Evolutionary conservation across 2,113 vertebrate species (phyloP).

Genomic region (Seriola dumerili): DNA sequence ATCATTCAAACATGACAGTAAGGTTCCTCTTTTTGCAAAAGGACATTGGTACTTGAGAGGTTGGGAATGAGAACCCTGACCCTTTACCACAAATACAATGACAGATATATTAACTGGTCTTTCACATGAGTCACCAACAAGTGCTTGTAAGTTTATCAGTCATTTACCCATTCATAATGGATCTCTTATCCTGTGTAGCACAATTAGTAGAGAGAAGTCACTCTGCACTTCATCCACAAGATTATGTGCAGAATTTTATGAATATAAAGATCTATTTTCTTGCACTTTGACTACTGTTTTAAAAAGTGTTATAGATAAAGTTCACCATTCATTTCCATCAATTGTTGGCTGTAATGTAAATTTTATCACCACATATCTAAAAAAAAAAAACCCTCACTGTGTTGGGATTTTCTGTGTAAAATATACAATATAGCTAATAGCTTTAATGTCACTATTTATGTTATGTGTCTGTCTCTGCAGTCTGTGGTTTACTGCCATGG

Average conservation of each 20-base stretch:
- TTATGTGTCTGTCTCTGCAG: slow-evolving; percentile 75
- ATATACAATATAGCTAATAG: background rate
- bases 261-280: too few species aligned
- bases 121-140: background rate
- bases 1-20: background rate
- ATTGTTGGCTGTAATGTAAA: background rate
- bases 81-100: background rate
- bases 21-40: slow-evolving; percentile 42
- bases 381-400: background rate
- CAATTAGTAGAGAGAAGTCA: too few species aligned
- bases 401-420: background rate
- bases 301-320: too few species aligned
- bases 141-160: background rate
- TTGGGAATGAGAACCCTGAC: background rate
- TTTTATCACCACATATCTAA: background rate
- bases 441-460: slow-evolving; percentile 45
- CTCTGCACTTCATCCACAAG: too few species aligned
- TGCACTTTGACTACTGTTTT: too few species aligned
- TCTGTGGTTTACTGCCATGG: slow-evolving; percentile 97
- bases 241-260: too few species aligned
- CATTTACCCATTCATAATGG: background rate
- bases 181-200: too few species aligned
- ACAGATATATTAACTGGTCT: background rate
- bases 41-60: background rate
- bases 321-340: background rate